A percentile compares a stretch with the other conserved stretches of the same genome.
Conservation (phyloP, 2,888 invertebrate species). For the Calameuta idolon region DNA sequence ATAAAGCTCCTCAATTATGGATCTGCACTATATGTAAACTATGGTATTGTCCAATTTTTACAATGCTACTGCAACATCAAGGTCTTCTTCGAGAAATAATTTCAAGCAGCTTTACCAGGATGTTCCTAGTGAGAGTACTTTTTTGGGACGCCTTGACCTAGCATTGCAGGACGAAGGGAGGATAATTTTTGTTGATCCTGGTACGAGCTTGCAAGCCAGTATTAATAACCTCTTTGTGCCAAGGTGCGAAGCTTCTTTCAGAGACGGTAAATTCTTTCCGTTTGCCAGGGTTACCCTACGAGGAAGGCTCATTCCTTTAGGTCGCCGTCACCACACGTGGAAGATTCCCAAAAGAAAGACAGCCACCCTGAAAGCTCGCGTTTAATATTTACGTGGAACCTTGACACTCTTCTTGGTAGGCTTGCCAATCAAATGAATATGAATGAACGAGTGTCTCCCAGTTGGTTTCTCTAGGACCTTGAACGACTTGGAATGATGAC, state of each 20-base stretch:
- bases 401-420: neutral
- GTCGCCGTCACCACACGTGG: neutral
- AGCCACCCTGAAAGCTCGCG: neutral
- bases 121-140: neutral
- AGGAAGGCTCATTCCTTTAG: neutral
- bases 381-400: neutral
- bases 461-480: neutral
- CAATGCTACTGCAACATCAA: neutral
- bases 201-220: slow-evolving; percentile 20
- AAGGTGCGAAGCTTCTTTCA: slow-evolving; percentile 29
- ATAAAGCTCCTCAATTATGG: neutral
- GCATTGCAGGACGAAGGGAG: slow-evolving; percentile 16
- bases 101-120: neutral
- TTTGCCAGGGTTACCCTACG: neutral
- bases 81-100: neutral
- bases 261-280: neutral
- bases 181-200: slow-evolving; percentile 42
- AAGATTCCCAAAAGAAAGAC: neutral
- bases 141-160: neutral
- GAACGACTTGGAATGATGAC: neutral
- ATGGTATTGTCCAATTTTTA: neutral
- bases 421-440: neutral
- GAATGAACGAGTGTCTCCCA: neutral
- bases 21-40: neutral
- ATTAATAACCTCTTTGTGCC: slow-evolving; percentile 33